phyloP scores from a whole-genome alignment of 1,140 invertebrate genomes.

The Pseudomyrmex flavicornis region DNA sequence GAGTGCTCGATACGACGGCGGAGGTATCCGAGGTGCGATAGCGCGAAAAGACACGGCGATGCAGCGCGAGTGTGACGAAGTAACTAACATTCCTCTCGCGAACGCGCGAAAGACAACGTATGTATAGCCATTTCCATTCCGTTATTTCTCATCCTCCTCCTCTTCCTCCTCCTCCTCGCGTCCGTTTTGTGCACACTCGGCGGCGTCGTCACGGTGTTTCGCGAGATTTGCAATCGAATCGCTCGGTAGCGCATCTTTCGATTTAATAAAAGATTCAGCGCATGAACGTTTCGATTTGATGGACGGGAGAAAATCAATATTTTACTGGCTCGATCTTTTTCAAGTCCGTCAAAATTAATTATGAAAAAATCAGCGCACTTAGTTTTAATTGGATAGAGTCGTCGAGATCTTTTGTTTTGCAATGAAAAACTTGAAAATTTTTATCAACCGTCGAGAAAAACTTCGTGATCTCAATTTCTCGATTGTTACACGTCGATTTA shows the following conservation, averaged over 20 bases:
- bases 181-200: neutral
- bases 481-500: too few species aligned
- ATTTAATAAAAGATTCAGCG: neutral
- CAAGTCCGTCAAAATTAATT: too few species aligned
- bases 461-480: too few species aligned
- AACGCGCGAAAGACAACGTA: conserved; percentile 45
- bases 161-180: neutral
- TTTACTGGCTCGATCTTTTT: too few species aligned
- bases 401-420: too few species aligned
- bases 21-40: conserved; percentile 29
- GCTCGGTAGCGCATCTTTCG: neutral
- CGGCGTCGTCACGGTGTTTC: conserved; percentile 20
- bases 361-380: too few species aligned
- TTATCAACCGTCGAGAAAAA: too few species aligned
- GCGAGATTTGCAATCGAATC: conserved; percentile 15
- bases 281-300: too few species aligned
- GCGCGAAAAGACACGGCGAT: conserved; percentile 25
- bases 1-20: conserved; percentile 50
- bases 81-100: conserved; percentile 53
- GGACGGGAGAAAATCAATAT: too few species aligned
- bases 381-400: too few species aligned
- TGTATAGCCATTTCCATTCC: conserved; percentile 38
- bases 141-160: conserved; percentile 16
- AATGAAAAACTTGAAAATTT: too few species aligned
- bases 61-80: conserved; percentile 44